Base-by-base conservation (phyloP, 2,797 vertebrate species). In the Danio choprae region DNA sequence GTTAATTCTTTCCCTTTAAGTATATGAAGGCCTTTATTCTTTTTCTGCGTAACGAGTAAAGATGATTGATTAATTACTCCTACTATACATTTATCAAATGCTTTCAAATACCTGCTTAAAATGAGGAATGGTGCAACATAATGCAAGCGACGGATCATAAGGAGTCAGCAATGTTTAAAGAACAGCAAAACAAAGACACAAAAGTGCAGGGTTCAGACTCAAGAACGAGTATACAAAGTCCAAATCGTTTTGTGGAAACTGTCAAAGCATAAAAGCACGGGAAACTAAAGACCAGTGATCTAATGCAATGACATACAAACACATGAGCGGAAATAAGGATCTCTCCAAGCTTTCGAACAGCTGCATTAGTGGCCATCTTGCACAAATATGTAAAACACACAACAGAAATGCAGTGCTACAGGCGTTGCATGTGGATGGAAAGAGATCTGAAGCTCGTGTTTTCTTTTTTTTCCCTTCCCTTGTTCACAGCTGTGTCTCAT, bases 401-500 rank as follows among this genome's bases (percentile, higher is more conserved):
- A 70, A 53, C 68, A 56, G 22, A 40, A 87, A 76, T 84, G 60
- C 81, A 82, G 4, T 40, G 43, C 50, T 60, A 9, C 62, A 44
- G n/a, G 20, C 6, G 38, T 53, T 72, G 59, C 59, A 53, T 62
- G 8, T 71, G 56, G 22, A 74, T 75, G 53, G 43, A 50, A 53
- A 68, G 62, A 59, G 46, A 81, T 75, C 79, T 81, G 12, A 55
- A 43, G 74, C 18, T 11, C 10, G 6, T 12, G 11, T 44, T 59
- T 74, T 64, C 46, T 80, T 68, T 81, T 62, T 81, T 50, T 77
- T 84, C 84, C 69, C 8, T 43, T 18, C 18, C 41, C 59, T 38
- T 81, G 84, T 87, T 87, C 89, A 90, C 94, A 94, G 92, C 92
- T 94, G 93, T 86, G 88, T 87, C 86, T 94, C 93, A 94, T 91